Evolutionary conservation across 2,113 vertebrate species (phyloP).

Genomic region (Seriola aureovittata): DNA sequence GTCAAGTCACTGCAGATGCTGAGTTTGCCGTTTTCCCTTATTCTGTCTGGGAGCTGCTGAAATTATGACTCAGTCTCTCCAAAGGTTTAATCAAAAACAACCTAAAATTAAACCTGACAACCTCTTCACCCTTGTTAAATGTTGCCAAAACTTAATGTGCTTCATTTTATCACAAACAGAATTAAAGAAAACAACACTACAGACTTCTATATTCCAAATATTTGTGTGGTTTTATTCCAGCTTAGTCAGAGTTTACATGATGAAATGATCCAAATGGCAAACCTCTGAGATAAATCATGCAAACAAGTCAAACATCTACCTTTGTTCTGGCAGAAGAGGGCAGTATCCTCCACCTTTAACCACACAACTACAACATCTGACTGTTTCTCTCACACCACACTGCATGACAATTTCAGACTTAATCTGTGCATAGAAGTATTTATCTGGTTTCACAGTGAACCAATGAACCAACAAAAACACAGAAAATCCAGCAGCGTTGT

Average conservation of each 20-base stretch:
- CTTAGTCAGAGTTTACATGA: slow-evolving; percentile 14
- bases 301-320: slow-evolving; percentile 1
- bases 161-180: not conserved
- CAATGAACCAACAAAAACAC: not conserved
- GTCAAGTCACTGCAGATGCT: not conserved
- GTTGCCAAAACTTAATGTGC: not conserved
- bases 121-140: not conserved
- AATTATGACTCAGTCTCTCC: not conserved
- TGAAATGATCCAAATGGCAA: not conserved
- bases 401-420: not conserved
- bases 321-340: slow-evolving; percentile 64
- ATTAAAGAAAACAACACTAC: not conserved
- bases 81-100: slow-evolving; percentile 1
- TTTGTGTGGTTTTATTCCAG: slow-evolving; percentile 54
- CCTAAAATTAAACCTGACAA: not conserved
- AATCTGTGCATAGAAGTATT: slow-evolving; percentile 19
- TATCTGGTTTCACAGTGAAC: slow-evolving; percentile 36
- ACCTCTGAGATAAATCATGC: slow-evolving; percentile 34
- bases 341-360: slow-evolving; percentile 47
- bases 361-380: not conserved
- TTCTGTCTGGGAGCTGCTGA: not conserved
- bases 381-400: not conserved
- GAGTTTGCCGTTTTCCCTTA: not conserved
- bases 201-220: not conserved
- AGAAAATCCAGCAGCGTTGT: slow-evolving; percentile 20